Evolutionary conservation across 2,113 vertebrate species (phyloP), one percentile per base, ranked within the genome.

Genomic region (Paedocypris sp.): DNA sequence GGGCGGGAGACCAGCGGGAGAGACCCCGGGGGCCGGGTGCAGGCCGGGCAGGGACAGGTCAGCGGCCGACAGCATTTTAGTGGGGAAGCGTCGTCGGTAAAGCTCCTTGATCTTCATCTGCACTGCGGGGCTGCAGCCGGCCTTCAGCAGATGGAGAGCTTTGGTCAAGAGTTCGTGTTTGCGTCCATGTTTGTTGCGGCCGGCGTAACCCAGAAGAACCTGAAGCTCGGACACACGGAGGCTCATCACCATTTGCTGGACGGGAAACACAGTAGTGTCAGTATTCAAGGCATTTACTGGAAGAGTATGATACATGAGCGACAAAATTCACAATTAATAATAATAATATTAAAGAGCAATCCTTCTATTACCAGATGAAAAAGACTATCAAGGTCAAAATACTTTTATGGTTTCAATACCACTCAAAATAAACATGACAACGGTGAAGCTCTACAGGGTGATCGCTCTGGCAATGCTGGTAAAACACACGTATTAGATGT

Each of bases 31-130:
- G 71, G 87, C 87, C 61, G 94, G 88, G 70, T 95, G 95, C 48
- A 97, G 89, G 6, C 80, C 83, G 28, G 92, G 75, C 60, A 97
- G 74, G 11, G 93, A 87, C 52, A 97, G 86, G 78, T 98, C 94
- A 70, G 92, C 90, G 0, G 94, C 92, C 1, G 86, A 93, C 80
- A 98, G 88, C 82, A 98, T 97, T 81, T 98, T 98, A 82, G 91
- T 91, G 12, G 95, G 95, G 78, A 99, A 97, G 60, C 94, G 87
- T 8, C 94, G 86, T 75, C 94, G 85, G 66, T 99, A 99, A 62
- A 99, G 91, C 87, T 99, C 95, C 83, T 97, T 99, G 79, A 99
- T 98, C 88, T 99, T 99, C 93, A 99, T 97, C 77, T 99, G 94
- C 28, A 99, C 92, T 22, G 95, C 94, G 26, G 95, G 94, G 75